Evolutionary conservation across 2,113 vertebrate genomes (phyloP), one percentile per base, ranked within the genome.

Genomic region (Caranx ignobilis): DNA sequence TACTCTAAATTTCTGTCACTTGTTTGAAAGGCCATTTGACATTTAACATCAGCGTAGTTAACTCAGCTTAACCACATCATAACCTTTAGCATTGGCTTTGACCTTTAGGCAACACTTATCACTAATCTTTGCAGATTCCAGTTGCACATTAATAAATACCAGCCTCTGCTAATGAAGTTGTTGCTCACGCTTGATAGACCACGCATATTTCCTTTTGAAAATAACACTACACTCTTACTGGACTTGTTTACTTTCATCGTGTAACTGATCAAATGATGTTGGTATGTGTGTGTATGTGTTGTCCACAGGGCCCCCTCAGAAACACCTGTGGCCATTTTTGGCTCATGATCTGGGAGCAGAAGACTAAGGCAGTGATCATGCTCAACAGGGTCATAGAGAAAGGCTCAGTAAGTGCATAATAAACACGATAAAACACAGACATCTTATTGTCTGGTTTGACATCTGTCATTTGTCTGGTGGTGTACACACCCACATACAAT

Each of bases 271-370:
- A 45, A 60, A 39, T 68, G 43, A 43, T 83, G 21, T 65, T 7
- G 52, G 10, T 70, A 45, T 74, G 60, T 77, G 71, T 71, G 67
- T 71, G 48, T 61, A 7, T 69, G 11, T 57, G 26, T 45, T 65
- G 15, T 68, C 3, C 0, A 81, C 94, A 99, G 98, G 98, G 98
- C 68, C 98, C 98, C 32, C 95, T 99, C 81, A 97, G 96, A 90
- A 98, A 97, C 84, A 99, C 98, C 0, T 98, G 97, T 86, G 97
- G 98, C 79, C 98, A 99, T 93, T 99, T 99, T 89, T 99, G 98
- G 98, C 94, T 99, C 80, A 99, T 99, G 98, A 94, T 98, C 60
- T 99, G 98, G 98, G 97, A 99, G 55, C 98, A 99, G 82, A 96
- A 96, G 88, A 97, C 97, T 79, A 98, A 96, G 94, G 97, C 97